Base-by-base conservation (phyloP, 1,140 invertebrate species). In the Anastatus disparis region DNA sequence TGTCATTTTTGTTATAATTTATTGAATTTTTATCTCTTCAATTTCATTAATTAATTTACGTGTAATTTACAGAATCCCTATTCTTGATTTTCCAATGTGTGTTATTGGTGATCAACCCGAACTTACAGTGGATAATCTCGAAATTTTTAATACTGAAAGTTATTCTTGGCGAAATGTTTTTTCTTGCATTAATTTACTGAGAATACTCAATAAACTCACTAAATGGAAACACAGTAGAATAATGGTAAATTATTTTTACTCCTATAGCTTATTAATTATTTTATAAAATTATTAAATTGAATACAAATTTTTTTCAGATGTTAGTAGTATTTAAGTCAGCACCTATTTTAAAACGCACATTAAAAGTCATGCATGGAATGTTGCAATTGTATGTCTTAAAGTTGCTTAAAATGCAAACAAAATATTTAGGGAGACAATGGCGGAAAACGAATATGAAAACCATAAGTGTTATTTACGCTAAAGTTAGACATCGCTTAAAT, bases 221-320 rank as follows among this genome's bases (percentile, higher is more conserved):
- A 99, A 99, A 85, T 99, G 97, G 96, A 99, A 99, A 85, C 97
- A 99, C 85, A 98, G 97, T 26, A 90, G 98, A 74, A 99, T 99
- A 29, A 99, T 99, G 97, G 92, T 93, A 84, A 74, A 66, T 22
- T 67, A 70, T 52, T 29, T 67, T 70, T 65, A 26, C 58, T 15
- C 62, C 44, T 31, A 27, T 66, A 46, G 24, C 53, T 64, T 31
- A 53, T 55, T 42, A 59, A 38, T 42, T 29, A 31, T 35, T 42
- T 38, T 29, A 22, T 22, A n/a, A n/a, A n/a, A n/a, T n/a, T n/a
- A n/a, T n/a, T n/a, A n/a, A n/a, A n/a, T n/a, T n/a, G n/a, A n/a
- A n/a, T n/a, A n/a, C n/a, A n/a, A n/a, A 15, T 20, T 48, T 62
- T 71, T 84, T 86, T 2, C 75, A 92, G 91, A 99, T 99, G 97